Base-by-base conservation (phyloP, 2,797 vertebrate genomes). In the Gobio occitaniae region DNA sequence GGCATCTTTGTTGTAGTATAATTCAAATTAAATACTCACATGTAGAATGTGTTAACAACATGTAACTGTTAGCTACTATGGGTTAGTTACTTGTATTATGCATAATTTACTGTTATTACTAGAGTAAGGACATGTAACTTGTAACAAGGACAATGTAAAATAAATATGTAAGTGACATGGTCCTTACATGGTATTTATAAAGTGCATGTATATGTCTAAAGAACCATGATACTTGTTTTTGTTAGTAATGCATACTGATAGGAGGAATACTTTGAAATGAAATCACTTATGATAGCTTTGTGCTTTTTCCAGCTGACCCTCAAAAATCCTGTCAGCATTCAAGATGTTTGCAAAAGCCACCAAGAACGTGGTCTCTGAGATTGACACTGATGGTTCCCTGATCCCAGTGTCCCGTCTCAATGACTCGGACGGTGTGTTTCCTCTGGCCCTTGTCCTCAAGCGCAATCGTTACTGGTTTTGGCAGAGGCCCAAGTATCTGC, bases 281-380 rank as follows among this genome's bases (percentile, higher is more conserved):
- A 66, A 36, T 66, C 25, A 79, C 25, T 48, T 41, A 44, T 41
- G 47, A 8, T 17, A 36, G 25, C 52, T 76, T 12, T 74, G 12
- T 44, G 21, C 1, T 32, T 77, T 75, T 83, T 68, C 32, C 38
- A 48, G 25, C 52, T 63, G 25, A 82, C 10, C 21, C 50, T 19
- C 17, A 5, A 61, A 71, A 32, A 8, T 32, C 15, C 47, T 72
- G 89, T 86, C 69, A 11, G 38, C 4, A 21, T 52, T n/a, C 6
- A 90, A 90, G 78, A 99, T 99, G 98, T 99, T 99, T 92, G 96
- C 96, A 86, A 95, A 96, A 89, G 98, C 97, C 61, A 97, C 97
- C 7, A 96, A 90, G 82, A 98, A 95, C 91, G 96, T 99, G 3
- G 95, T 98, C 88, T 95, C 93, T 89, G 96, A 99, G 90, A 95